A percentile compares a stretch with the other conserved stretches of the same genome.
Conservation (phyloP, 2,888 invertebrate species). For the Chorisops tibialis region DNA sequence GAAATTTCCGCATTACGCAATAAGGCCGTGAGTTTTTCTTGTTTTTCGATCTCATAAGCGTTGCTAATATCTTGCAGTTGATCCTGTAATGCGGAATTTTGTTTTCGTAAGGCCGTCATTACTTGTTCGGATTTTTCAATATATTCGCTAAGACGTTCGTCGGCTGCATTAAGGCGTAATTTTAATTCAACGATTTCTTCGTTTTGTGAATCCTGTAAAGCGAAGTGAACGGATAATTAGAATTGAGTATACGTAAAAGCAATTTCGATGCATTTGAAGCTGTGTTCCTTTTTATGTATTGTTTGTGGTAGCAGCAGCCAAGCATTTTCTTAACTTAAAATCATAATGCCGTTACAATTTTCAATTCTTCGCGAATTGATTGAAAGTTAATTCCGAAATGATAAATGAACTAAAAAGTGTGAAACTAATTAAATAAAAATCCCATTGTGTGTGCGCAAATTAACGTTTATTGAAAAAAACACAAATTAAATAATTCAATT, state of each 20-base stretch:
- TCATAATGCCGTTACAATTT: too few relatives aligned
- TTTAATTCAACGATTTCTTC: conserved; percentile 45
- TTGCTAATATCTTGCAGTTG: conserved; percentile 41
- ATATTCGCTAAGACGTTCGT: conserved; percentile 49
- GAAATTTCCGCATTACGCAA: conserved; percentile 79
- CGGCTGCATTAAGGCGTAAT: conserved; percentile 43
- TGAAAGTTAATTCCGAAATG: conserved; percentile 15
- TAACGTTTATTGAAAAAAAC: not conserved
- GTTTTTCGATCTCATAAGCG: conserved; percentile 56
- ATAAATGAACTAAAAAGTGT: conserved; percentile 27
- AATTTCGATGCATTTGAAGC: not conserved
- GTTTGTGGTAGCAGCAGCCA: too few relatives aligned
- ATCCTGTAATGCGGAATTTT: conserved; percentile 43
- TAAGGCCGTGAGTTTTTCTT: conserved; percentile 72
- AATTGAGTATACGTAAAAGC: not conserved
- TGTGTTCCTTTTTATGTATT: too few relatives aligned
- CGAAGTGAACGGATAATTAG: not conserved
- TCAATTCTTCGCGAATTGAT: too few relatives aligned
- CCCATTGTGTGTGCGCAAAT: not conserved
- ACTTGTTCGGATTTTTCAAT: conserved; percentile 47
- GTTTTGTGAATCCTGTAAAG: conserved; percentile 44
- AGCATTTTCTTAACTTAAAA: too few relatives aligned
- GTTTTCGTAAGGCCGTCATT: conserved; percentile 43
- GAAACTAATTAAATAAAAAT: conserved; percentile 7
- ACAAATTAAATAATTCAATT: too few relatives aligned